Base-by-base conservation (phyloP, 2,113 vertebrate genomes). In the Thymallus thymallus region DNA sequence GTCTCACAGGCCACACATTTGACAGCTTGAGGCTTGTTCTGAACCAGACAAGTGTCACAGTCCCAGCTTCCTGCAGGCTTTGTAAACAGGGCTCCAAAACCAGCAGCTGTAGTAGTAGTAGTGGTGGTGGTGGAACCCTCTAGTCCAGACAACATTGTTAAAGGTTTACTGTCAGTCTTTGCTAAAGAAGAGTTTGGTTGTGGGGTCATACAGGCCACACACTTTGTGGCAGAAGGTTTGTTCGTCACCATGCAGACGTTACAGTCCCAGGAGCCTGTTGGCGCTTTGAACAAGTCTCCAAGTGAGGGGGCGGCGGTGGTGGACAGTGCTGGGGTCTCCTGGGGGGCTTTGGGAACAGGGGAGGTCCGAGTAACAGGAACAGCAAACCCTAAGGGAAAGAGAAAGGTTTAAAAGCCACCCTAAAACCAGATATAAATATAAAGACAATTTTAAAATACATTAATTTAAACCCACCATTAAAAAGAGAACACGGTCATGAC, bases 1-100 rank as follows among this genome's bases (percentile, higher is more conserved):
- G 95, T 97, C 72, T 97, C 96, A 82, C 98, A 99, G 0, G 97
- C 97, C 80, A 98, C 85, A 75, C 98, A 99, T 87, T 97, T 98
- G 22, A 95, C 89, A 14, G 89, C 94, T 71, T 99, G 96, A 0
- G 94, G 87, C 86, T 97, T 98, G 90, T 99, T 99, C 55, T 90
- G 92, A 64, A 99, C 96, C 80, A 99, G 90, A 90, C 98, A 99
- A 1, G 96, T 98, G 80, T 99, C 97, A 86, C 98, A 99, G 61
- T 98, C 96, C 98, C 98, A 99, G 0, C 85, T 94, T 76, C 93
- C 96, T 24, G 88, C 76, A 26, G 93, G 84, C 60, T 93, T 83
- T 84, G 95, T 93, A 79, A 98, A 97, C 74, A 92, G 93, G 32
- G 94, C 89, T 80, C 90, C 94, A 69, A 97, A 95, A 73, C 90